A percentile compares a stretch with the other conserved stretches of the same genome.
These are phyloP conservation scores for Acanthurus lineatus DNA, from an alignment of 2,797 vertebrate species.

Conservation along the genomic window DNA sequence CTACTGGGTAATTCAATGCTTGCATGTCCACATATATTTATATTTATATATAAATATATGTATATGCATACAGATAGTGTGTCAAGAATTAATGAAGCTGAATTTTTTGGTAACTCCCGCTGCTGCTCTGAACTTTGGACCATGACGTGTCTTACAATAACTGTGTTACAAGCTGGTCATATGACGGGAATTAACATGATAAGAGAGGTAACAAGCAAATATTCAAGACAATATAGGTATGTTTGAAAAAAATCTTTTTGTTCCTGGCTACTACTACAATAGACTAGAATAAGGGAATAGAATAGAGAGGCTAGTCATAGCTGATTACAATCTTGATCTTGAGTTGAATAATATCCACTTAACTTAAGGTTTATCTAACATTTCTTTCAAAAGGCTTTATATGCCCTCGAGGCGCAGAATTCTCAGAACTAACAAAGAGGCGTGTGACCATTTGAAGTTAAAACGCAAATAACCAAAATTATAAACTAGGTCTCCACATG, in stretches of 20 bases:
- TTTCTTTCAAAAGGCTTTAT: slow-evolving; percentile 14
- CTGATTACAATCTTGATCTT: neutral
- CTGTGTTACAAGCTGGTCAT: neutral
- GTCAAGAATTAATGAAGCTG: neutral
- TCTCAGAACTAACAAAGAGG: neutral
- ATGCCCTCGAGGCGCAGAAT: neutral
- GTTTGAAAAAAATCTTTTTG: neutral
- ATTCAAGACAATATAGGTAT: neutral
- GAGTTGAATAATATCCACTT: neutral
- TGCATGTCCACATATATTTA: neutral
- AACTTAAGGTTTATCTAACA: neutral
- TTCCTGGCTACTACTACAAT: neutral
- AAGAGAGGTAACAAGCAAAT: neutral
- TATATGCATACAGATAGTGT: neutral
- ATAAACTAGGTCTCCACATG: neutral
- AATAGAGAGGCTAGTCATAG: neutral
- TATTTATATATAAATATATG: too few relatives aligned
- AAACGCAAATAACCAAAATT: neutral
- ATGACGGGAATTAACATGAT: neutral
- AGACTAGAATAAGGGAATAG: too few relatives aligned
- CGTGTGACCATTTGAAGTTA: slow-evolving; percentile 12
- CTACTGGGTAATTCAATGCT: neutral
- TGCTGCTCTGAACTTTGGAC: slow-evolving; percentile 42
- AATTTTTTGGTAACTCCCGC: neutral
- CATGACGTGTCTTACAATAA: too few relatives aligned